Conservation (phyloP, 2,797 vertebrate genomes). For the Crocodylus rhombifer region DNA sequence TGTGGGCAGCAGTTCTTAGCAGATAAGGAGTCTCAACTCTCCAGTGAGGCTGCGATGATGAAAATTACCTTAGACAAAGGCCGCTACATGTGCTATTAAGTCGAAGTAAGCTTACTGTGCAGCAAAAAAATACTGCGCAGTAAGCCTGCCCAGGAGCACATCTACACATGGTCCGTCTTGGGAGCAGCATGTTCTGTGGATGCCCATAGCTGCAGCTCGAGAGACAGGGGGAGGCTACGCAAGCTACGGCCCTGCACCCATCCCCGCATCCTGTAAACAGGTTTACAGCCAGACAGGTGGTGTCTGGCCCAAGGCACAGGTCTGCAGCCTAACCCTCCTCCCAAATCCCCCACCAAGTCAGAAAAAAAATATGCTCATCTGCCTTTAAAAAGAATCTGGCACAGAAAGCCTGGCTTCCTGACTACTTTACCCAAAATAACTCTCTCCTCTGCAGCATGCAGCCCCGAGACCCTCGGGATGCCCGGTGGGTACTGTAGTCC, state of each 20-base stretch:
- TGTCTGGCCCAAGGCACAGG: rapidly evolving
- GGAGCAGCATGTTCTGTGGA: background rate
- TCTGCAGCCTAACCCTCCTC: background rate
- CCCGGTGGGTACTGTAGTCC: rapidly evolving
- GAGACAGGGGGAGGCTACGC: background rate
- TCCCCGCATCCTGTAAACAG: background rate
- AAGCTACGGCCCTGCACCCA: background rate
- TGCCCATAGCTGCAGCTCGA: background rate
- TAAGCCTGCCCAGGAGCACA: no score
- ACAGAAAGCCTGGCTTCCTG: rapidly evolving
- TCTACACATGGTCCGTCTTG: no score
- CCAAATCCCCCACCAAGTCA: rapidly evolving
- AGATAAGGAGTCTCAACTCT: no score
- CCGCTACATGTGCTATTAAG: no score
- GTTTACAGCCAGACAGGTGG: background rate
- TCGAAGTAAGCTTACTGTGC: no score
- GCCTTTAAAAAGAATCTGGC: background rate
- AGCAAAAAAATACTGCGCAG: no score
- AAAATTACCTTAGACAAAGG: no score
- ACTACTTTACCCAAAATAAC: rapidly evolving
- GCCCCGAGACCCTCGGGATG: rapidly evolving
- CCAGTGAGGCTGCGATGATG: no score
- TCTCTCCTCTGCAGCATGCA: rapidly evolving
- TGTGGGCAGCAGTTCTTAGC: no score
- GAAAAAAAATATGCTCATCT: background rate